Base-by-base conservation (phyloP, 2,113 vertebrate species). In the Petrocephalus zakoni region DNA sequence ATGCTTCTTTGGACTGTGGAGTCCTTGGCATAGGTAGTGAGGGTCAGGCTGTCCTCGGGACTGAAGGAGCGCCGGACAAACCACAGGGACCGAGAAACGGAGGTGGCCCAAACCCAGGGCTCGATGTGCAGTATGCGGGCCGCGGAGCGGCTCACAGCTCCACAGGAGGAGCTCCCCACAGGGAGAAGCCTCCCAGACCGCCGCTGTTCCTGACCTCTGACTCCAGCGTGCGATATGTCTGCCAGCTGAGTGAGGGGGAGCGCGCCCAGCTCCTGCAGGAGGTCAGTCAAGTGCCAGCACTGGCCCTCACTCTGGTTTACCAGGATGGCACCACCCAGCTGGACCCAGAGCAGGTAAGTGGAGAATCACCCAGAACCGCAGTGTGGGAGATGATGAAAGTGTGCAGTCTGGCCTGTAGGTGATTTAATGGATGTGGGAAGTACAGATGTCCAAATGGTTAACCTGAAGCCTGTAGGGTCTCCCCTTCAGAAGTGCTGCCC, bases 281-380 rank as follows among this genome's bases (percentile, higher is more conserved):
- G 21, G 88, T 94, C 25, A 51, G 51, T 1, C 90, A 90, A 86
- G 95, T 96, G 21, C 89, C 87, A 55, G 92, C 93, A 4, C 89
- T 97, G 87, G 92, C 97, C 84, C 90, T 96, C 1, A 96, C 97
- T 0, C 94, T 98, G 95, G 51, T 97, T 34, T 97, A 95, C 92
- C 93, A 93, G 61, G 96, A 98, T 85, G 97, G 97, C 83, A 96
- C 95, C 11, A 97, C 97, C 29, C 97, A 97, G 91, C 93, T 99
- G 11, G 94, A 86, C 89, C 88, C 92, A 0, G 94, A 94, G 83
- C 95, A 96, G 96, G 98, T 98, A 29, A 92, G 90, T 13, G 11
- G 21, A 52, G 81, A 82, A 37, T 34, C 17, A 1, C 42, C 2
- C 34, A 47, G 78, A 47, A 22, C 22, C 17, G 15, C 19, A 49